Percentiles rank a stretch among this genome's conserved stretches.
Evolutionary conservation across 2,888 invertebrate genomes (phyloP).

Genomic region (Beris chalybata): DNA sequence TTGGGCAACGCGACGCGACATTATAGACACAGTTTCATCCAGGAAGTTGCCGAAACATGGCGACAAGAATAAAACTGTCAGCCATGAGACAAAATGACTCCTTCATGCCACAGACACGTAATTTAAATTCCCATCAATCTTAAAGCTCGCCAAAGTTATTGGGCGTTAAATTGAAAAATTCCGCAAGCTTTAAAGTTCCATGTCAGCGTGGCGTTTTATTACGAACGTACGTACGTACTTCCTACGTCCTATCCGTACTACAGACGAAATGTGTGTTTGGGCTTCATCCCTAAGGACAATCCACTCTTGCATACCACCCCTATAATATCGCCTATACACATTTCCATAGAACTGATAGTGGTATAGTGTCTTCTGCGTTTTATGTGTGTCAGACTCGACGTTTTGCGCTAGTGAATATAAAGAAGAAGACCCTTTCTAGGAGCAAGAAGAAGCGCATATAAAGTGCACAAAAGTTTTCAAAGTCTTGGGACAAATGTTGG

Average conservation of each 20-base stretch:
- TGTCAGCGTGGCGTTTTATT: constrained; percentile 34
- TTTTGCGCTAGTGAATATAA: too few species aligned
- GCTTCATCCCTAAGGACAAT: constrained; percentile 11
- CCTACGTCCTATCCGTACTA: constrained; percentile 11
- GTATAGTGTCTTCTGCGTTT: too few species aligned
- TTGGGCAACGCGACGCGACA: too few species aligned
- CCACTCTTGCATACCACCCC: background rate
- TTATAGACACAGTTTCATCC: background rate
- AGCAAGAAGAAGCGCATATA: too few species aligned
- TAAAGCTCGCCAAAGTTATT: constrained; percentile 45
- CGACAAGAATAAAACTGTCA: constrained; percentile 43
- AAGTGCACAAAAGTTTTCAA: constrained; percentile 14
- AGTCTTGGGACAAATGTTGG: constrained; percentile 27
- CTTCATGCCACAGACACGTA: constrained; percentile 44
- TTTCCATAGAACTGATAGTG: too few species aligned
- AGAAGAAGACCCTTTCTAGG: too few species aligned
- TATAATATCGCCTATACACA: too few species aligned
- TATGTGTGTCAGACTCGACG: too few species aligned
- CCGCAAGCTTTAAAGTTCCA: constrained; percentile 41
- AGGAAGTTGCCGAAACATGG: constrained; percentile 27
- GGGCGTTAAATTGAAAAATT: constrained; percentile 46
- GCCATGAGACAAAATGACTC: constrained; percentile 40
- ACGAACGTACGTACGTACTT: constrained; percentile 18
- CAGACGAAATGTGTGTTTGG: constrained; percentile 15
- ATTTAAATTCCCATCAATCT: constrained; percentile 47